Percentiles rank a stretch among this genome's conserved stretches.
These are phyloP conservation scores for Eulemur macaco DNA, from an alignment of 2,113 vertebrate genomes.

Conservation along the genomic window DNA sequence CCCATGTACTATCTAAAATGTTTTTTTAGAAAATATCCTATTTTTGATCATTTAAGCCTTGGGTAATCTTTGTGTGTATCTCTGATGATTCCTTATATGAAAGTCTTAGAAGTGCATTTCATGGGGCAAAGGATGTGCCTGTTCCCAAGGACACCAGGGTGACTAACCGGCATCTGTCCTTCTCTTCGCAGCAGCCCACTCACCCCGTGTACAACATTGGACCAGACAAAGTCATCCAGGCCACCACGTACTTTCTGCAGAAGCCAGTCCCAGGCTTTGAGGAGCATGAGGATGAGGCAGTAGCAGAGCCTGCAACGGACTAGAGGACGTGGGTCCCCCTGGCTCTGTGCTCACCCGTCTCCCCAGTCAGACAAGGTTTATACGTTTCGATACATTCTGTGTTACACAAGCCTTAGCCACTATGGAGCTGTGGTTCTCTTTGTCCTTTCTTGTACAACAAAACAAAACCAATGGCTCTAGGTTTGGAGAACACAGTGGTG, in stretches of 20 bases:
- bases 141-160: not conserved
- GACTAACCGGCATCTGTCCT: not conserved
- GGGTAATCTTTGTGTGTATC: not conserved
- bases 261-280: slow-evolving; percentile 85
- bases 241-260: slow-evolving; percentile 90
- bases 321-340: slow-evolving; percentile 36
- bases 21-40: not conserved
- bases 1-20: not conserved
- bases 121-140: not conserved
- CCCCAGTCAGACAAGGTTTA: not conserved
- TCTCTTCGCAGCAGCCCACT: slow-evolving; percentile 89
- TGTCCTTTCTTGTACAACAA: slow-evolving; percentile 56
- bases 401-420: slow-evolving; percentile 43
- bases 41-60: not conserved
- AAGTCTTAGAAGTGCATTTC: not conserved
- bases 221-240: slow-evolving; percentile 93
- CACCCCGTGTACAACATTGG: slow-evolving; percentile 97
- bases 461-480: slow-evolving; percentile 49
- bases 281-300: not conserved
- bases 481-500: slow-evolving; percentile 54
- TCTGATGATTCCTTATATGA: not conserved
- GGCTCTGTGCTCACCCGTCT: not conserved
- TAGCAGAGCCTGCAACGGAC: not conserved
- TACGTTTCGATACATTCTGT: not conserved
- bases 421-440: slow-evolving; percentile 51